Conservation (phyloP, 2,113 vertebrate species). For the Plecotus auritus region DNA sequence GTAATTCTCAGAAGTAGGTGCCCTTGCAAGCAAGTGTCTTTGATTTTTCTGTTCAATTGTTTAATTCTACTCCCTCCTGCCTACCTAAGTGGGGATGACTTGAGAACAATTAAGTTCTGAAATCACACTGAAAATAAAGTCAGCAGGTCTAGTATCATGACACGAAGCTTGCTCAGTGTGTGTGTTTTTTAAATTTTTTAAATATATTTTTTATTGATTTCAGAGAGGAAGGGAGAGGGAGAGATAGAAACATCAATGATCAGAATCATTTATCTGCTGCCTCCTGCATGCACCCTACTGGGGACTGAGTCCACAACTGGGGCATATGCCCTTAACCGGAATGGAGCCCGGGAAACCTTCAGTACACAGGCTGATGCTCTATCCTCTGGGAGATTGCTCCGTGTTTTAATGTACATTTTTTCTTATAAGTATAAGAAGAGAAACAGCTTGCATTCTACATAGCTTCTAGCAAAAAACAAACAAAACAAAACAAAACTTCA, state of each 20-base stretch:
- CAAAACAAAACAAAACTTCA: too few species aligned
- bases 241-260: too few species aligned
- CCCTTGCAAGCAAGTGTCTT: conserved; percentile 53
- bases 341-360: too few species aligned
- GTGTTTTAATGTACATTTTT: neutral
- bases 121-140: conserved; percentile 31
- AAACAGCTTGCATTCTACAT: neutral
- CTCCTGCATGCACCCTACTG: too few species aligned
- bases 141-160: neutral
- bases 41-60: conserved; percentile 61
- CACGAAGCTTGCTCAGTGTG: neutral
- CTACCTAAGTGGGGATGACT: neutral
- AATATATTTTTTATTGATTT: too few species aligned
- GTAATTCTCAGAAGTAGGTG: conserved; percentile 70
- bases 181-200: too few species aligned
- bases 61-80: conserved; percentile 46
- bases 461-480: neutral
- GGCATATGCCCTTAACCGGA: too few species aligned
- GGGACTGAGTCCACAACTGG: too few species aligned
- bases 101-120: conserved; percentile 24
- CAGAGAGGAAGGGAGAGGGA: too few species aligned
- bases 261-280: too few species aligned
- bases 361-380: too few species aligned
- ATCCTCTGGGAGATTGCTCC: neutral
- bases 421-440: neutral